phyloP scores from a whole-genome alignment of 2,888 invertebrate genomes.

The Yponomeuta evonymella region DNA sequence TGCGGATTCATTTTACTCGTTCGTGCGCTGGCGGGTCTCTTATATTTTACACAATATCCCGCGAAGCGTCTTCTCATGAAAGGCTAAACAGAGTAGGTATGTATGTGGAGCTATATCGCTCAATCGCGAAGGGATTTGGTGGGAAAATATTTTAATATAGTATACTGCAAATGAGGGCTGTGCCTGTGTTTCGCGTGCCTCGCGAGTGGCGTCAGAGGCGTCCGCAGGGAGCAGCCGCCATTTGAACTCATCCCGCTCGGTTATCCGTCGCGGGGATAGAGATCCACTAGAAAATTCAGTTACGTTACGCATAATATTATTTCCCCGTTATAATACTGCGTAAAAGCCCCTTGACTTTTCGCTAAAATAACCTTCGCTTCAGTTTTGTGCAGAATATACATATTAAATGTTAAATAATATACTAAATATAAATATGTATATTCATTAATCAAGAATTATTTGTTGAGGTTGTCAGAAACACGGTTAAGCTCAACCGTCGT shows the following conservation, averaged over 20 bases:
- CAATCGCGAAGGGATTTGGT: conserved; percentile 29
- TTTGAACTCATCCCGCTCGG: conserved; percentile 53
- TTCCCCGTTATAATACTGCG: neutral
- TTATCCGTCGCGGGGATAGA: conserved; percentile 43
- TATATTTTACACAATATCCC: neutral
- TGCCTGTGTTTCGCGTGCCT: conserved; percentile 20
- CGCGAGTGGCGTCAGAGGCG: conserved; percentile 15
- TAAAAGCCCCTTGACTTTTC: conserved; percentile 9
- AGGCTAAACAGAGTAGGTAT: conserved; percentile 25
- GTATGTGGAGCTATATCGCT: conserved; percentile 25
- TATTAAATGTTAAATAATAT: too few species aligned
- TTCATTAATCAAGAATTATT: conserved; percentile 12
- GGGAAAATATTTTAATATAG: conserved; percentile 42
- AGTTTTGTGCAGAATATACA: conserved; percentile 12
- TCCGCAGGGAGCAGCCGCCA: conserved; percentile 32
- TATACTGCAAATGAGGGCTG: conserved; percentile 28
- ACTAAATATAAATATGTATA: neutral
- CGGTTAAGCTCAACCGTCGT: conserved; percentile 35
- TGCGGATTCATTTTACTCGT: conserved; percentile 5
- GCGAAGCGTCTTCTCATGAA: conserved; percentile 23
- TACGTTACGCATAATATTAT: conserved; percentile 8
- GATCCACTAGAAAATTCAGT: conserved; percentile 2
- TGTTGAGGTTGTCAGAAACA: conserved; percentile 32
- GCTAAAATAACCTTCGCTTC: neutral
- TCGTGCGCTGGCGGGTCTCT: neutral